These are phyloP conservation scores for Sturmia bella DNA, from an alignment of 2,888 invertebrate genomes.

Conservation along the genomic window DNA sequence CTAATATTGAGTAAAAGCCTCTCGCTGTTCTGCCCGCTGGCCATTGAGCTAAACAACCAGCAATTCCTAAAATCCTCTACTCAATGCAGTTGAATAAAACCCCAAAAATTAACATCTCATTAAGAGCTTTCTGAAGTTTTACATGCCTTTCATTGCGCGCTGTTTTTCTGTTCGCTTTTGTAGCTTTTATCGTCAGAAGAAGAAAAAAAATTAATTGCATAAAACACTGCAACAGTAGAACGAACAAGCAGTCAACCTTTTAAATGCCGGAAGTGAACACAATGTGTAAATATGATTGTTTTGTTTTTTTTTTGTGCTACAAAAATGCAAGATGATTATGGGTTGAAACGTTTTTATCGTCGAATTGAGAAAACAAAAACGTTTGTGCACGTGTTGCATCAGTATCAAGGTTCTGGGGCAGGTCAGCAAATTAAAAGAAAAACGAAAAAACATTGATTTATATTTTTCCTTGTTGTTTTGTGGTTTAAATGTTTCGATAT, in stretches of 20 bases:
- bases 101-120: conserved; percentile 60
- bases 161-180: neutral
- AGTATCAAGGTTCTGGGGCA: conserved; percentile 26
- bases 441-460: conserved; percentile 8
- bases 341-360: conserved; percentile 20
- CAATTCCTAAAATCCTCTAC: neutral
- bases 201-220: conserved; percentile 22
- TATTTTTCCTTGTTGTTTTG: conserved; percentile 8
- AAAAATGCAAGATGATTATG: conserved; percentile 8
- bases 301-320: conserved; percentile 6
- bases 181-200: conserved; percentile 1
- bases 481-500: neutral
- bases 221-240: conserved; percentile 18
- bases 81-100: conserved; percentile 43
- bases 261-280: conserved; percentile 31
- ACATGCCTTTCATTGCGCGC: neutral
- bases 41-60: conserved; percentile 21
- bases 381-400: conserved; percentile 30
- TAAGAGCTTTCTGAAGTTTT: conserved; percentile 54
- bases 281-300: conserved; percentile 8
- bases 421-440: neutral
- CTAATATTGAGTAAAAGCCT: neutral
- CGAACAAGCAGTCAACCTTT: conserved; percentile 14
- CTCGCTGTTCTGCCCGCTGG: neutral
- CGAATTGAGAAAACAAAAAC: neutral